Evolutionary conservation across 2,797 vertebrate species (phyloP), one percentile per base, ranked within the genome.

Genomic region (Karalla daura): DNA sequence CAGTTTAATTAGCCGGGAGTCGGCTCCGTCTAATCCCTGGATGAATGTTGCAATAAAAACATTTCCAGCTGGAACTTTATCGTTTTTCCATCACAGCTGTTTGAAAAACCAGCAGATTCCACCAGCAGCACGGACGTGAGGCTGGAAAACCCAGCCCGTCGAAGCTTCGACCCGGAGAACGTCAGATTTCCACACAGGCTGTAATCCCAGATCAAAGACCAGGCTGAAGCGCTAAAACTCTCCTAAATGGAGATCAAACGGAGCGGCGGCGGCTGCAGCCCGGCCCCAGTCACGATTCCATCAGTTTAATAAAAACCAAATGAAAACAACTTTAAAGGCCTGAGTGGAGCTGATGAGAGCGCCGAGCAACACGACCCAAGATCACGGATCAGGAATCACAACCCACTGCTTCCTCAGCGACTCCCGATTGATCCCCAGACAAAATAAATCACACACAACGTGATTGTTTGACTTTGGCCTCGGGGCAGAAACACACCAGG

Each of bases 1-100:
- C 54, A 28, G 71, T 87, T 83, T 89, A 86, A 89, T 89, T 88
- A 86, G 75, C 66, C 8, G 5, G 21, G 63, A 66, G 70, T 61
- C 45, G 18, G 61, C 44, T 2, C 3, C 39, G 8, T 28, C 66
- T 87, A 87, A 89, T 88, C 85, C 78, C 80, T 9, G 74, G 69
- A 67, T 80, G 66, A 76, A 62, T 60, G 46, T 56, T 46, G 32
- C 70, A 58, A 12, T 74, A 81, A 86, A 76, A 74, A 89, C 80
- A 18, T 68, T 58, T 83, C 37, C 75, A 77, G 68, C 44, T 53
- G 65, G 56, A 43, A 60, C 36, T 76, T 67, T 44, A 84, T 81
- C 59, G 15, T 25, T 65, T 62, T 39, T 45, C 55, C 76, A 79
- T 80, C 60, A 1, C 17, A 12, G 74, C 62, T 32, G 52, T 50